Evolutionary conservation across 1,140 invertebrate species (phyloP).

Genomic region (Macrostomum lignano): DNA sequence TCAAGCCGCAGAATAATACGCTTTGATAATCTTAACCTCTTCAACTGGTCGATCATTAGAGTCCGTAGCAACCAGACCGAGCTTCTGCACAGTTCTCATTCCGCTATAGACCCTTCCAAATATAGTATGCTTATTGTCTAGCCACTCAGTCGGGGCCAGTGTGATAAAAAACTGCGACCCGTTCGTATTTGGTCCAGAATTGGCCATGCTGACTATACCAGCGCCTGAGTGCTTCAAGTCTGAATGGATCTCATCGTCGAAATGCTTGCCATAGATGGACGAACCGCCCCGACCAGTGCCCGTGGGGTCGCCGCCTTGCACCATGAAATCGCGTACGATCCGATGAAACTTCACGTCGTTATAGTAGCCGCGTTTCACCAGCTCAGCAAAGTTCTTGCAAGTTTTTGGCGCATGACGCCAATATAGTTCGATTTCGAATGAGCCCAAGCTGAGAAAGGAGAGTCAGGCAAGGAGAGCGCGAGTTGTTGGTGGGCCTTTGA

Average conservation of each 20-base stretch:
- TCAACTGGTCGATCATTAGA: conserved; percentile 61
- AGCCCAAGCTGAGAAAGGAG: no score
- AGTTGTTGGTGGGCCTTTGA: no score
- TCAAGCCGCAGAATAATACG: no score
- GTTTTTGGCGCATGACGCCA: conserved; percentile 88
- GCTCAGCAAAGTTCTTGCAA: conserved; percentile 78
- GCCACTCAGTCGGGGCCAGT: conserved; percentile 73
- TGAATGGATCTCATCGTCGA: conserved; percentile 75
- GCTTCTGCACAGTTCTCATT: conserved; percentile 61
- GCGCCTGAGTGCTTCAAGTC: conserved; percentile 72
- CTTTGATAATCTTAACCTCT: conserved; percentile 54
- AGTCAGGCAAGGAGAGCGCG: no score
- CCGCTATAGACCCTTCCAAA: conserved; percentile 61
- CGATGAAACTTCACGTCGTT: conserved; percentile 82
- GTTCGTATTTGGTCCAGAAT: conserved; percentile 78
- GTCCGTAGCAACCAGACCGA: conserved; percentile 68
- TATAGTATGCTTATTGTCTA: conserved; percentile 85
- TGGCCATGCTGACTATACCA: conserved; percentile 61
- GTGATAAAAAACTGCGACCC: conserved; percentile 96
- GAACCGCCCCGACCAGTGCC: conserved; percentile 64
- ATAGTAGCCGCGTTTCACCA: conserved; percentile 65
- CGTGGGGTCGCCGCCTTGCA: conserved; percentile 58
- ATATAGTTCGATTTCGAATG: conserved; percentile 83
- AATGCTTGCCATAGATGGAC: conserved; percentile 71
- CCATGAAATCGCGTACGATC: conserved; percentile 87